Evolutionary conservation across 2,113 vertebrate genomes (phyloP).

Genomic region (Tinamus guttatus): DNA sequence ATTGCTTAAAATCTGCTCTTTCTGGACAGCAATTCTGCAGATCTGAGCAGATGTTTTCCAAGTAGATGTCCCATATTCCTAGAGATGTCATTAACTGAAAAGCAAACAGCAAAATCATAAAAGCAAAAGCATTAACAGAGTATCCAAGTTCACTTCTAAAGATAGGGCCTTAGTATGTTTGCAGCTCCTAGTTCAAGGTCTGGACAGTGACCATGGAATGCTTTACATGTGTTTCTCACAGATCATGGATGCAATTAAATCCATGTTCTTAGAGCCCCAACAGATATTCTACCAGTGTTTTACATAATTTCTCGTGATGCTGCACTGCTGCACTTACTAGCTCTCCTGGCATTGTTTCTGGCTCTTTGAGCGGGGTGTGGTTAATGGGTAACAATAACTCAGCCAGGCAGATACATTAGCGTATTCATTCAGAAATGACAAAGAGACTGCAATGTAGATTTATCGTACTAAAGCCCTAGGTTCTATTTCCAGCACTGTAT

Average conservation of each 20-base stretch:
- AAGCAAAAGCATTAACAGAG: neutral
- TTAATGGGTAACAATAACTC: conserved; percentile 39
- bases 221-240: neutral
- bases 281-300: neutral
- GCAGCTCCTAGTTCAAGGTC: neutral
- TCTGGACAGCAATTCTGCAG: conserved; percentile 3
- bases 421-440: neutral
- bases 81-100: neutral
- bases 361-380: conserved; percentile 13
- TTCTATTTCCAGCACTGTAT: conserved; percentile 31
- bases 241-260: neutral
- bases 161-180: neutral
- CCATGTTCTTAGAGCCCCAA: neutral
- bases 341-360: conserved; percentile 9
- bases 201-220: neutral
- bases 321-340: neutral
- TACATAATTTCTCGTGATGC: neutral
- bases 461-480: neutral
- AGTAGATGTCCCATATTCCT: conserved; percentile 1
- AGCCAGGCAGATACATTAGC: neutral
- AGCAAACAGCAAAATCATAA: neutral
- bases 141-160: neutral
- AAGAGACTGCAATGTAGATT: neutral
- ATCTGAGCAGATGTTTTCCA: neutral
- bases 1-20: conserved; percentile 7